phyloP scores from a whole-genome alignment of 2,797 vertebrate species.

The Melanotaenia boesemani region DNA sequence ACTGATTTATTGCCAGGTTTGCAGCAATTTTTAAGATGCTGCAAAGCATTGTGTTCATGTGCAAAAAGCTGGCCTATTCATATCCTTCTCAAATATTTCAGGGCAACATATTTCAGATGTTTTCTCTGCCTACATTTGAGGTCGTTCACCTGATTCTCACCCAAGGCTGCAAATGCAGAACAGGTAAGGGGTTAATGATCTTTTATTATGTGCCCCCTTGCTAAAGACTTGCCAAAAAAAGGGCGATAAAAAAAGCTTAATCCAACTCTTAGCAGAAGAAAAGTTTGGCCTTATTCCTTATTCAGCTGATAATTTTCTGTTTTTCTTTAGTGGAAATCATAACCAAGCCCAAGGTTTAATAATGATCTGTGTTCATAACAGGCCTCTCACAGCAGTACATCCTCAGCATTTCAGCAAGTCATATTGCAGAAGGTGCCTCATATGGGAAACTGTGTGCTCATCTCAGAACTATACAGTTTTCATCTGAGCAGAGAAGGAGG shows the following conservation, averaged over 20 bases:
- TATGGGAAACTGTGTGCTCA: slow-evolving; percentile 55
- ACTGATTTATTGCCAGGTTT: background rate
- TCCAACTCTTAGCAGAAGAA: slow-evolving; percentile 17
- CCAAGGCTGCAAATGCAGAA: slow-evolving; percentile 25
- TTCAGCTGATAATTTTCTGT: slow-evolving; percentile 34
- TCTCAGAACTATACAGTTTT: slow-evolving; percentile 67
- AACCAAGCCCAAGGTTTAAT: slow-evolving; percentile 60
- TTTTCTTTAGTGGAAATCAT: slow-evolving; percentile 50
- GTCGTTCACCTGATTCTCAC: slow-evolving; percentile 3
- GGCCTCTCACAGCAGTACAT: slow-evolving; percentile 40
- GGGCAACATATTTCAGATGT: background rate
- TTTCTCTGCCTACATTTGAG: slow-evolving; percentile 12
- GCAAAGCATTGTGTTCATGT: background rate
- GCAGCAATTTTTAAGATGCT: background rate
- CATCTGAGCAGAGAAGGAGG: slow-evolving; percentile 52
- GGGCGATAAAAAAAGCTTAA: slow-evolving; percentile 22
- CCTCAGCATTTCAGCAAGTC: slow-evolving; percentile 50
- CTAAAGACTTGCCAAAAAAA: slow-evolving; percentile 27
- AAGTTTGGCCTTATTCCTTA: slow-evolving; percentile 14
- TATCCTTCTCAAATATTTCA: slow-evolving; percentile 31
- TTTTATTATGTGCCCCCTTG: slow-evolving; percentile 18
- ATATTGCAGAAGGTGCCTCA: slow-evolving; percentile 48
- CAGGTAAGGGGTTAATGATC: background rate
- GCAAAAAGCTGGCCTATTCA: slow-evolving; percentile 4
- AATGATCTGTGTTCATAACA: slow-evolving; percentile 39